phyloP scores from a whole-genome alignment of 2,113 vertebrate genomes.

The Anoura caudifer region DNA sequence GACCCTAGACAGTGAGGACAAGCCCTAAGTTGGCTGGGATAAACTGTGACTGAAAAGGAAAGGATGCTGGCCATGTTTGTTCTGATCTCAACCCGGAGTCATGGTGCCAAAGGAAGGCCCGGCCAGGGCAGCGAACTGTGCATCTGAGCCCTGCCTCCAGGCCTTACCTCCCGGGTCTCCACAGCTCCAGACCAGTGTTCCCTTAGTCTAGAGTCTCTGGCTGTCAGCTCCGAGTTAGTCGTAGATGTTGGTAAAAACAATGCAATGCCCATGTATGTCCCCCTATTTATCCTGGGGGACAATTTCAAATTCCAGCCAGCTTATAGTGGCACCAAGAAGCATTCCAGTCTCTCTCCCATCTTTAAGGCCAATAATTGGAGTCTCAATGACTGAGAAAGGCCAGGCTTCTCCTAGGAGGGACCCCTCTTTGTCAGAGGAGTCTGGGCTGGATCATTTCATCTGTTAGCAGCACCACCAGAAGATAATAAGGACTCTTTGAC shows the following conservation, averaged over 20 bases:
- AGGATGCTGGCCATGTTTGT: neutral
- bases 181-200: neutral
- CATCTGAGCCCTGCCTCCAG: neutral
- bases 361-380: conserved; percentile 16
- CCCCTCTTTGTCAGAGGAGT: neutral
- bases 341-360: neutral
- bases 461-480: conserved; percentile 23
- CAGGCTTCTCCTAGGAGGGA: conserved; percentile 1
- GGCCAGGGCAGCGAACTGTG: no score
- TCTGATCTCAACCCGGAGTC: neutral
- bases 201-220: neutral
- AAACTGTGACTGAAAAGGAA: neutral
- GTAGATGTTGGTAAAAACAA: neutral
- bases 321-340: neutral
- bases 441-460: conserved; percentile 23
- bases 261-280: neutral
- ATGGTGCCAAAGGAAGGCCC: neutral
- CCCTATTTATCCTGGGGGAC: neutral
- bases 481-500: conserved; percentile 34
- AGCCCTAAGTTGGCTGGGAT: neutral
- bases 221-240: neutral
- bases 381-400: neutral
- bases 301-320: neutral
- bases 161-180: neutral
- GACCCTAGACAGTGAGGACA: neutral